Evolutionary conservation across 1,140 invertebrate genomes (phyloP).

Genomic region (Vanessa tameamea): DNA sequence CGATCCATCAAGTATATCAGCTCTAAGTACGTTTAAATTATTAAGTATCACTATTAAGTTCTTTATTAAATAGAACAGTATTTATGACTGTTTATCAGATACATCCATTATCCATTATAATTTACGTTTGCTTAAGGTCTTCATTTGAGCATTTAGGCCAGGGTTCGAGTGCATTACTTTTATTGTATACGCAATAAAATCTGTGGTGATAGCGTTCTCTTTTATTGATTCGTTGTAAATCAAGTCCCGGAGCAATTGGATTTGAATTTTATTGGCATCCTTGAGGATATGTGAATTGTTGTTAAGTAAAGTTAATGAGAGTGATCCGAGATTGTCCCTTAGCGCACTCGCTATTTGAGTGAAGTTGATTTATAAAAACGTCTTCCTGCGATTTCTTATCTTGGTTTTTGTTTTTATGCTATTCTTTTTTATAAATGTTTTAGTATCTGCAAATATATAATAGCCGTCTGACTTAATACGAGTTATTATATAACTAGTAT

Average conservation of each 20-base stretch:
- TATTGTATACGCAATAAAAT: slow-evolving; percentile 75
- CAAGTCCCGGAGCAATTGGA: slow-evolving; percentile 72
- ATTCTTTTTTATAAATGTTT: background rate
- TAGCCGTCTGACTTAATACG: no score
- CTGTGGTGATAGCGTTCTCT: slow-evolving; percentile 73
- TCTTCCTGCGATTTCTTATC: slow-evolving; percentile 16
- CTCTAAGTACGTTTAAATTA: background rate
- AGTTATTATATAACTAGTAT: no score
- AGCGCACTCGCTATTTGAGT: slow-evolving; percentile 37
- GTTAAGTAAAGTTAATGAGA: slow-evolving; percentile 70
- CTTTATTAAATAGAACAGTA: slow-evolving; percentile 1
- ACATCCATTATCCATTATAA: slow-evolving; percentile 20
- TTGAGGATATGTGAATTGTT: slow-evolving; percentile 64
- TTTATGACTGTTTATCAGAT: slow-evolving; percentile 1
- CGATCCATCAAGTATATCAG: no score
- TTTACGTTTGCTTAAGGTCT: slow-evolving; percentile 34
- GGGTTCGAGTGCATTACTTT: slow-evolving; percentile 67
- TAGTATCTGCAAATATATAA: background rate
- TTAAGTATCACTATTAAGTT: background rate
- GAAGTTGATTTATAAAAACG: slow-evolving; percentile 31
- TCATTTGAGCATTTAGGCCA: slow-evolving; percentile 29
- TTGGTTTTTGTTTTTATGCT: background rate
- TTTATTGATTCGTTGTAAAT: slow-evolving; percentile 80
- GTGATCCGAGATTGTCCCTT: slow-evolving; percentile 51
- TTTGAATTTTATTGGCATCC: slow-evolving; percentile 76